Evolutionary conservation across 1,140 invertebrate species (phyloP), one percentile per base, ranked within the genome.

Genomic region (Batillaria attramentaria): DNA sequence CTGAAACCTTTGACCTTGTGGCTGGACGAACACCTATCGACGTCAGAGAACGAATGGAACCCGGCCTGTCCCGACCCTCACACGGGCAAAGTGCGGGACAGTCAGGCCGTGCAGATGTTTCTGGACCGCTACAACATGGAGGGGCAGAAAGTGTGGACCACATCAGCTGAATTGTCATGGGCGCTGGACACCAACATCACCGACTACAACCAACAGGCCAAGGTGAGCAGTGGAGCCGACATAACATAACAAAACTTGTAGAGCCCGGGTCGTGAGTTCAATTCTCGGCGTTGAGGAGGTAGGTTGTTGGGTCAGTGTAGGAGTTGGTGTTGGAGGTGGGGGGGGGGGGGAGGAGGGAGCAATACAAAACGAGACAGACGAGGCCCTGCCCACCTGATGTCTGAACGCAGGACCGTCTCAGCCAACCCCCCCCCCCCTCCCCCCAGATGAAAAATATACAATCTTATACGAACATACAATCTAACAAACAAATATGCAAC

Each of bases 261-360:
- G n/a, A n/a, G n/a, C n/a, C n/a, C n/a, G n/a, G n/a, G n/a, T n/a
- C n/a, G n/a, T n/a, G n/a, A n/a, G n/a, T n/a, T n/a, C n/a, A n/a
- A n/a, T n/a, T n/a, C n/a, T n/a, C n/a, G n/a, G n/a, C n/a, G n/a
- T n/a, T n/a, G n/a, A n/a, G n/a, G n/a, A n/a, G n/a, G n/a, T n/a
- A n/a, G n/a, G n/a, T n/a, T n/a, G n/a, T n/a, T n/a, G n/a, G n/a
- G n/a, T 97, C 96, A 84, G 98, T 96, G 94, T 98, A 98, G 90
- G 97, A 98, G 92, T 98, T 97, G 92, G 98, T 98, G 83, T 98
- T 97, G 87, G 97, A 98, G 83, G 97, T 97, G 87, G 98, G 96
- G 92, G 98, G 98, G 79, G n/a, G 41, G n/a, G 16, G n/a, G 70
- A 50, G 6, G 3, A 8, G 37, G n/a, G n/a, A n/a, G n/a, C n/a